Evolutionary conservation across 1,140 invertebrate species (phyloP).

Genomic region (Drosophila nasuta): DNA sequence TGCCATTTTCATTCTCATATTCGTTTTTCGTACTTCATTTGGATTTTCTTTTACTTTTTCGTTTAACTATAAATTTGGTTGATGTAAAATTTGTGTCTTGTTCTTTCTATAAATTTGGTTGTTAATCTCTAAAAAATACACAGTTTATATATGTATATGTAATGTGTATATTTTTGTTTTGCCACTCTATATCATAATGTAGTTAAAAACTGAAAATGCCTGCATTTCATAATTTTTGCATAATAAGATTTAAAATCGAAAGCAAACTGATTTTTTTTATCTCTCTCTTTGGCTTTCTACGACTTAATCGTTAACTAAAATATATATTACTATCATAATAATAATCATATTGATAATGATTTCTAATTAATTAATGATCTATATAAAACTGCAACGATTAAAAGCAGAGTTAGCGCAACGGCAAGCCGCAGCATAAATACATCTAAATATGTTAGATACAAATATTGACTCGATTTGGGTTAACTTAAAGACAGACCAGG

Average conservation of each 20-base stretch:
- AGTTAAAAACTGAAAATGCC: conserved; percentile 37
- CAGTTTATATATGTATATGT: conserved; percentile 26
- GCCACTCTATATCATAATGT: conserved; percentile 15
- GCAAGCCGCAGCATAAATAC: neutral
- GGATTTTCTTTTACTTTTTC: neutral
- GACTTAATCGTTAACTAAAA: conserved; percentile 23
- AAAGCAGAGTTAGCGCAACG: neutral
- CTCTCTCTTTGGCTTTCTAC: conserved; percentile 25
- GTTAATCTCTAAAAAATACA: conserved; percentile 48
- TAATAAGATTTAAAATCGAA: conserved; percentile 13
- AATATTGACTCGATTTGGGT: neutral
- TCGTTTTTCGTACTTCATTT: too few species aligned
- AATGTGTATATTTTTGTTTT: too few species aligned
- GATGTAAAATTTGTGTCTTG: conserved; percentile 47
- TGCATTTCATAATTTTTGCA: conserved; percentile 31
- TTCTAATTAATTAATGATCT: conserved; percentile 3
- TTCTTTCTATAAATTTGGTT: conserved; percentile 45
- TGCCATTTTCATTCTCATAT: neutral
- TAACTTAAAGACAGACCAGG: neutral
- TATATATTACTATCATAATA: conserved; percentile 17
- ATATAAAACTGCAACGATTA: conserved; percentile 23
- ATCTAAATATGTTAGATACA: neutral
- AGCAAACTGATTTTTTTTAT: neutral
- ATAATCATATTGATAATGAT: conserved; percentile 14
- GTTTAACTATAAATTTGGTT: conserved; percentile 44